Evolutionary conservation across 1,140 invertebrate species (phyloP), one percentile per base, ranked within the genome.

Genomic region (Vanessa atalanta): DNA sequence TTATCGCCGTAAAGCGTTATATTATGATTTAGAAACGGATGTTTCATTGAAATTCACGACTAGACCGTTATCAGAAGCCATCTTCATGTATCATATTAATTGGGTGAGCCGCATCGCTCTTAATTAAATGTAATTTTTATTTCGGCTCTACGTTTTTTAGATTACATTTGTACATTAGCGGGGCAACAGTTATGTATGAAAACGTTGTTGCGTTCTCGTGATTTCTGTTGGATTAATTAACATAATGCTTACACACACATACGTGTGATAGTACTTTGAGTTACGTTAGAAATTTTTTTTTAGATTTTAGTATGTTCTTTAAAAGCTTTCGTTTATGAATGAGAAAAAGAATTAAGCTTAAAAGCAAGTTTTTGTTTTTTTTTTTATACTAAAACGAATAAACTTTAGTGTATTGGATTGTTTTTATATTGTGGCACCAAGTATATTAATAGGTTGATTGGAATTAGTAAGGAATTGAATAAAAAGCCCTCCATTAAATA

Each of bases 121-220:
- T 85, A 84, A 83, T 85, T 85, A 87, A 79, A 76, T 74, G 64
- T 79, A 79, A 79, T 83, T 85, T 83, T 83, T 80, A 79, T 83
- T 83, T 81, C 65, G 71, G 76, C 69, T 78, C 75, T 79, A 83
- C 77, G 74, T 75, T 85, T 83, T 81, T 78, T 73, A 79, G 72
- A 80, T 80, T 78, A 78, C 65, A 76, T 76, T 72, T 73, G 51
- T 61, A 74, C 77, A 72, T 68, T 67, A 75, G 73, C 53, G 66
- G 65, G 61, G 70, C 76, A 72, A 70, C 77, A 60, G 70, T 72
- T 65, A 60, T 51, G 66, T 74, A 51, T 73, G 67, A 47, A 75
- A 70, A 74, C 70, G 51, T 77, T 43, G 9, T 8, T 72, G 12
- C 72, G 75, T 77, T 73, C 16, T 48, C 48, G 47, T 69, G 65